Evolutionary conservation across 2,113 vertebrate genomes (phyloP).

Genomic region (Boulengeromyrus knoepffleri): DNA sequence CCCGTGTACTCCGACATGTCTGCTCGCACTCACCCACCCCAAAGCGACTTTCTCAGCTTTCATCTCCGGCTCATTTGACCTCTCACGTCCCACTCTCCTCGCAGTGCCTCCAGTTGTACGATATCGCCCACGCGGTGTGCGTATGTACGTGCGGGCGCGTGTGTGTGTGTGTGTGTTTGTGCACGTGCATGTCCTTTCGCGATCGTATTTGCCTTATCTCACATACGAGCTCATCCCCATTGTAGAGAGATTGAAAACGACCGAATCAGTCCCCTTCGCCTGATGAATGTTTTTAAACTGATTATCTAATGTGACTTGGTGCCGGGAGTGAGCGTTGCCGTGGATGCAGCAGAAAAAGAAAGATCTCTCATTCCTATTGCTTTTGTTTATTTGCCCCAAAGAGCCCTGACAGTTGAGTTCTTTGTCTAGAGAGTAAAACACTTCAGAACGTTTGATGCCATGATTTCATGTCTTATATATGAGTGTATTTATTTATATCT

Average conservation of each 20-base stretch:
- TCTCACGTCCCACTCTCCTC: background rate
- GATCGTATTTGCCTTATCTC: background rate
- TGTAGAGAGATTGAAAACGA: background rate
- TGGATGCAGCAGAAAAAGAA: background rate
- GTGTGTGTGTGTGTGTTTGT: background rate
- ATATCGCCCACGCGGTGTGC: background rate
- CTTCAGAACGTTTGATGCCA: background rate
- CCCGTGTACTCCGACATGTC: background rate
- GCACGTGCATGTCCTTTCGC: background rate
- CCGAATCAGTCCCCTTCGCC: background rate
- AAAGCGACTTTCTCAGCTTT: background rate
- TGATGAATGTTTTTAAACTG: background rate
- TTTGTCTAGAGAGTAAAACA: slow-evolving; percentile 12
- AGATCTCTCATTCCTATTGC: background rate
- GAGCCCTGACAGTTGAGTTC: background rate
- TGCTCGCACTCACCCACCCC: background rate
- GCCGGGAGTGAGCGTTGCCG: background rate
- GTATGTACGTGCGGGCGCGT: background rate
- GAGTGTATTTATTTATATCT: background rate
- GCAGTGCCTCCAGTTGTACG: background rate
- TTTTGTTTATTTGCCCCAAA: background rate
- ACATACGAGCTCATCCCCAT: background rate
- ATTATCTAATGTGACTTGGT: background rate
- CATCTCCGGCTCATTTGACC: background rate
- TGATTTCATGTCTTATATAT: background rate